These are phyloP conservation scores for Hydractinia echinata DNA, from an alignment of 30 jellyfish, hydroid and myxozoan species.

Conservation along the genomic window DNA sequence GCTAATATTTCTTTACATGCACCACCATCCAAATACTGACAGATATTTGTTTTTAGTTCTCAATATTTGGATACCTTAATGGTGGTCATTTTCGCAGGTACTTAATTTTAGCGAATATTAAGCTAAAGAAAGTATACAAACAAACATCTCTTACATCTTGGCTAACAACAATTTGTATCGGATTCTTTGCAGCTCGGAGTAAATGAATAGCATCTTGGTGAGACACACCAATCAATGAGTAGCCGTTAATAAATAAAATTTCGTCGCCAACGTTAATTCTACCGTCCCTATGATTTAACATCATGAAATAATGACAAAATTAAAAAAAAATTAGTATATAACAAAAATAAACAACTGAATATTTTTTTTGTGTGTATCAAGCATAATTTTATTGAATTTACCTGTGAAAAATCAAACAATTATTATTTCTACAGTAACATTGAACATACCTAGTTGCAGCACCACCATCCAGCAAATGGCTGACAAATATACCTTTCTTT, in stretches of 20 bases:
- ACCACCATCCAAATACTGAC: too few species aligned
- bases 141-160: slow-evolving; percentile 43
- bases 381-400: too few species aligned
- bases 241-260: slow-evolving; percentile 77
- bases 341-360: too few species aligned
- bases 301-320: too few species aligned
- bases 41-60: too few species aligned
- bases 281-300: slow-evolving; percentile 59
- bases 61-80: too few species aligned
- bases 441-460: slow-evolving; percentile 81
- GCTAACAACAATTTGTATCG: slow-evolving; percentile 81
- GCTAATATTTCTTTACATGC: too few species aligned
- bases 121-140: not conserved
- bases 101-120: too few species aligned
- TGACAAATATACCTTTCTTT: slow-evolving; percentile 60
- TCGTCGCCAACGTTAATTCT: slow-evolving; percentile 91
- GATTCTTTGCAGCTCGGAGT: slow-evolving; percentile 51
- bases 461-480: slow-evolving; percentile 88
- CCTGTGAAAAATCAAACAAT: not conserved
- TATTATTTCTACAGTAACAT: not conserved
- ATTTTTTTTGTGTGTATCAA: too few species aligned
- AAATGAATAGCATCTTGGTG: slow-evolving; percentile 70
- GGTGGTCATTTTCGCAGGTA: too few species aligned
- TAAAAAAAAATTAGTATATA: too few species aligned
- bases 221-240: slow-evolving; percentile 64